These are phyloP conservation scores for Dipodomys spectabilis DNA, from an alignment of 2,113 vertebrate genomes.

Conservation along the genomic window DNA sequence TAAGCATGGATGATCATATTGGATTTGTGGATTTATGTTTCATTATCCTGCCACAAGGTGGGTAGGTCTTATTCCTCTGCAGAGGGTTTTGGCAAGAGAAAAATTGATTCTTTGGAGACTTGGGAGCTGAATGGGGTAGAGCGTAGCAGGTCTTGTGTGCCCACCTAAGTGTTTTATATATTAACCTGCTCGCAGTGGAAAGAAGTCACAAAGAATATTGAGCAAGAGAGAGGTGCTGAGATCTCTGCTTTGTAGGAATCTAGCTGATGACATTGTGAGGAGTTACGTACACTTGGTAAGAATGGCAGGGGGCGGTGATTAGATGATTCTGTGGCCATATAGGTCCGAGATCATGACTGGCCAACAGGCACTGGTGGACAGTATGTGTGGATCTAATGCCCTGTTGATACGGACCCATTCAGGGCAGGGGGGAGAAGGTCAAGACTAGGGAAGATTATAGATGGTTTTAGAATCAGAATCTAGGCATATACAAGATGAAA, in stretches of 20 bases:
- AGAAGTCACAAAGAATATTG: background rate
- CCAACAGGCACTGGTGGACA: background rate
- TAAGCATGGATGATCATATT: slow-evolving; percentile 16
- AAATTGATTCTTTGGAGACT: background rate
- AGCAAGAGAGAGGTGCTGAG: background rate
- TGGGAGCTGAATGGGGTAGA: background rate
- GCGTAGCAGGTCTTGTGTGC: background rate
- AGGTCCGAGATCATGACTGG: background rate
- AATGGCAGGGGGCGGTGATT: background rate
- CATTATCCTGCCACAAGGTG: background rate
- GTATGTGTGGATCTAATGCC: no score
- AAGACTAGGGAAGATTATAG: background rate
- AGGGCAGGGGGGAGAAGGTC: background rate
- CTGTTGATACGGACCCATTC: no score
- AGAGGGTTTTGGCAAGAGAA: background rate
- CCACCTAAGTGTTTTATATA: background rate
- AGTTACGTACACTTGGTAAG: background rate
- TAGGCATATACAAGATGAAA: background rate
- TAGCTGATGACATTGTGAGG: background rate
- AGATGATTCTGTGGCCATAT: background rate
- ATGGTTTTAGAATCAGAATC: background rate
- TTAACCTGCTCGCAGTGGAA: background rate
- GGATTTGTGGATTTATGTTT: background rate
- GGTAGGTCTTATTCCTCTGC: background rate
- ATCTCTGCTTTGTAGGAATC: background rate